Percentiles rank a stretch among this genome's conserved stretches.
These are phyloP conservation scores for Cariama cristata DNA, from an alignment of 2,113 vertebrate species.

Conservation along the genomic window DNA sequence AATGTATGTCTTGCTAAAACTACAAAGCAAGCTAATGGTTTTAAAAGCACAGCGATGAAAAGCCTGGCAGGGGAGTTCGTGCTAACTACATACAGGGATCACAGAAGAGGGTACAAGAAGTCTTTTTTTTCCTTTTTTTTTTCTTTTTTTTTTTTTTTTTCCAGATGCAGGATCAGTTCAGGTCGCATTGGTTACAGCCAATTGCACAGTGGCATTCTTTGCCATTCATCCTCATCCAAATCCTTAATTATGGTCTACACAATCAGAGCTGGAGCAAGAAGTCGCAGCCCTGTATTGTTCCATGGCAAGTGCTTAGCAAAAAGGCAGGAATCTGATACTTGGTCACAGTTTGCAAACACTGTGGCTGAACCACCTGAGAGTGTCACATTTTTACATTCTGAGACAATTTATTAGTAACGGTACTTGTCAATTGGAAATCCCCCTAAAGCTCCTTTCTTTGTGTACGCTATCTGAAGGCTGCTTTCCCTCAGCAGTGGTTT, in stretches of 20 bases:
- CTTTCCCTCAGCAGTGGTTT: conserved; percentile 29
- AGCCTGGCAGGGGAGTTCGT: conserved; percentile 48
- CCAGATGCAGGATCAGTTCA: conserved; percentile 37
- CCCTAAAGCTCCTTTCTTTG: conserved; percentile 21
- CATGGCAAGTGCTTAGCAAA: conserved; percentile 62
- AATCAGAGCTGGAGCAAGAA: conserved; percentile 36
- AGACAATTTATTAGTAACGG: conserved; percentile 72
- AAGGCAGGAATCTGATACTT: conserved; percentile 78
- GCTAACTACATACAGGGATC: conserved; percentile 65
- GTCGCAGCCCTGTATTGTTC: conserved; percentile 55
- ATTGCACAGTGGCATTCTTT: conserved; percentile 64
- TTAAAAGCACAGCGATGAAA: conserved; percentile 72
- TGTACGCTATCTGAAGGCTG: neutral
- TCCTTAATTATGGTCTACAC: conserved; percentile 58
- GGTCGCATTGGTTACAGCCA: conserved; percentile 66
- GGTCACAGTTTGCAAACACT: conserved; percentile 87
- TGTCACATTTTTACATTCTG: conserved; percentile 75
- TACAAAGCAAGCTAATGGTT: conserved; percentile 72
- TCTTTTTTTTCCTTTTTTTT: neutral
- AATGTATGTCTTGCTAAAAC: conserved; percentile 55
- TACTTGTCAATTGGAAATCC: conserved; percentile 70
- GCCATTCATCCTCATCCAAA: conserved; percentile 56
- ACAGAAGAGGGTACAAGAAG: conserved; percentile 30
- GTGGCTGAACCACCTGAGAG: conserved; percentile 70
- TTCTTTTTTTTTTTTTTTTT: neutral